Evolutionary conservation across 2,113 vertebrate species (phyloP).

Genomic region (Pimephales promelas): DNA sequence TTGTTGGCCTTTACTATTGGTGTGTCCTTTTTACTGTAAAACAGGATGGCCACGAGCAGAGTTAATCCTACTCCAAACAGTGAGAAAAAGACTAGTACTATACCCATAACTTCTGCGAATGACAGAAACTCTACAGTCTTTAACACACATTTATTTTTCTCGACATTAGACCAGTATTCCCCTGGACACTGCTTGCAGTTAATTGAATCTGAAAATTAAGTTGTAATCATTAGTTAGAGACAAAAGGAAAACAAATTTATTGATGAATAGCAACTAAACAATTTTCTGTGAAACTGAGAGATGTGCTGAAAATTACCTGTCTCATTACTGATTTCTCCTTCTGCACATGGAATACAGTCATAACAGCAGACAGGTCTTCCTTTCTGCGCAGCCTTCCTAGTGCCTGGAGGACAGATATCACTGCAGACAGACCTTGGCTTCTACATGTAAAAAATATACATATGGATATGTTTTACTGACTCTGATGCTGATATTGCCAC

Average conservation of each 20-base stretch:
- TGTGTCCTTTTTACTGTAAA: background rate
- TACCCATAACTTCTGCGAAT: conserved; percentile 70
- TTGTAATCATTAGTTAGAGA: conserved; percentile 22
- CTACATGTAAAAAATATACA: conserved; percentile 49
- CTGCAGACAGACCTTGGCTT: conserved; percentile 53
- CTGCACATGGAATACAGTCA: conserved; percentile 35
- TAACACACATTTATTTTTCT: conserved; percentile 67
- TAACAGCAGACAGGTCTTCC: conserved; percentile 51
- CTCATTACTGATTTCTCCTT: conserved; percentile 10
- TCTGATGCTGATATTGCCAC: no score
- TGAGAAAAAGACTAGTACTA: conserved; percentile 59
- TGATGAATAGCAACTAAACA: background rate
- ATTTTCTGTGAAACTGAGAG: background rate
- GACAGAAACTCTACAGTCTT: conserved; percentile 71
- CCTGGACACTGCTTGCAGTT: conserved; percentile 73
- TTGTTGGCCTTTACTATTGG: conserved; percentile 73
- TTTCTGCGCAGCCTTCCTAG: conserved; percentile 61
- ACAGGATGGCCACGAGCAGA: background rate
- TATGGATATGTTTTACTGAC: no score
- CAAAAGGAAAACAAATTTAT: conserved; percentile 49
- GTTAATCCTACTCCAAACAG: conserved; percentile 1
- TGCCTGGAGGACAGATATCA: conserved; percentile 60
- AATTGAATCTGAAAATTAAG: conserved; percentile 75
- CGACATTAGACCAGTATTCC: conserved; percentile 72
- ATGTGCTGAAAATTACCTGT: background rate